Evolutionary conservation across 2,888 invertebrate species (phyloP).

Genomic region (Volucella inflata): DNA sequence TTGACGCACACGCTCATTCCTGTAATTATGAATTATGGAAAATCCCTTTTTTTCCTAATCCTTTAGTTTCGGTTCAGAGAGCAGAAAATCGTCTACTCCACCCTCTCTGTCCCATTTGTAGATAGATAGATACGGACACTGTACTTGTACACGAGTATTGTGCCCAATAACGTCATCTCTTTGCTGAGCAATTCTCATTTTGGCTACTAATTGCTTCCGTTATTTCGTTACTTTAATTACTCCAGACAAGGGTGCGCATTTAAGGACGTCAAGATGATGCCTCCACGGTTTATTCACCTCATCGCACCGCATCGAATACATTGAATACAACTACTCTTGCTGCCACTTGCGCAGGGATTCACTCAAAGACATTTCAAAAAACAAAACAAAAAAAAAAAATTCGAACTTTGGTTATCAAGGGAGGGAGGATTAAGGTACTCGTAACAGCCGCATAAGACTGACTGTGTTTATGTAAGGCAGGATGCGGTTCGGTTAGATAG

Average conservation of each 20-base stretch:
- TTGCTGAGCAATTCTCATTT: slow-evolving; percentile 63
- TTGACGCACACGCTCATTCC: slow-evolving; percentile 20
- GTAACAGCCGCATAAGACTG: neutral
- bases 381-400: slow-evolving; percentile 1
- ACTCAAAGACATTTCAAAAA: slow-evolving; percentile 7
- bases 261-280: slow-evolving; percentile 67
- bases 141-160: too few relatives aligned
- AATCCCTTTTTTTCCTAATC: slow-evolving; percentile 65
- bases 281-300: slow-evolving; percentile 73
- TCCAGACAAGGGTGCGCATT: slow-evolving; percentile 63
- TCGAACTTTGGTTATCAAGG: neutral
- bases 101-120: neutral
- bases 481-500: slow-evolving; percentile 52
- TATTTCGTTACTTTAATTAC: slow-evolving; percentile 72
- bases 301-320: slow-evolving; percentile 67
- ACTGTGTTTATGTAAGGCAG: slow-evolving; percentile 44
- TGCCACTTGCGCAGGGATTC: slow-evolving; percentile 28
- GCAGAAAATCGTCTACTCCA: slow-evolving; percentile 67
- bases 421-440: slow-evolving; percentile 14
- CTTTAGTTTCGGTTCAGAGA: slow-evolving; percentile 65
- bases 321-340: neutral
- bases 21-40: slow-evolving; percentile 65
- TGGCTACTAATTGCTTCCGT: slow-evolving; percentile 75
- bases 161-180: neutral
- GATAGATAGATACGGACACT: too few relatives aligned